These are phyloP conservation scores for Aricia artaxerxes DNA, from an alignment of 2,888 invertebrate genomes.

Conservation along the genomic window DNA sequence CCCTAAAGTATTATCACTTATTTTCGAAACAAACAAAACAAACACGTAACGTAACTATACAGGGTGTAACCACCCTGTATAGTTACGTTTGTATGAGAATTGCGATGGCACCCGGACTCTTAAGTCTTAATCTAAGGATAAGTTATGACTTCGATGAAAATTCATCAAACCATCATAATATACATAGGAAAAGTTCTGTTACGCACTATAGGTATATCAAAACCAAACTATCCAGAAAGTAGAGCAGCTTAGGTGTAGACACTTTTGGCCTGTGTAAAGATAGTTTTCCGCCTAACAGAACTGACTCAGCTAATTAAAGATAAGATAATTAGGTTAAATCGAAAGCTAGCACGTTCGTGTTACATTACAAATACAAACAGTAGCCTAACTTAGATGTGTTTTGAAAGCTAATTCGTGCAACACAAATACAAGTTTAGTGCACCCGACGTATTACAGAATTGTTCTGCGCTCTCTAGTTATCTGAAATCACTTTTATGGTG, in stretches of 20 bases:
- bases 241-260: neutral
- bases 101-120: too few species aligned
- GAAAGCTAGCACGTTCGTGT: conserved; percentile 7
- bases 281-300: neutral
- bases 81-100: too few species aligned
- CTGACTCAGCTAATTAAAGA: conserved; percentile 24
- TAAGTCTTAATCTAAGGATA: too few species aligned
- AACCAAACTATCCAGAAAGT: neutral
- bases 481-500: neutral
- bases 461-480: neutral
- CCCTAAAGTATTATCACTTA: too few species aligned
- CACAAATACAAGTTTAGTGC: neutral
- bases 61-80: too few species aligned
- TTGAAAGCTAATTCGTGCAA: neutral
- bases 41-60: too few species aligned
- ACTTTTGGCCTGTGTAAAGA: neutral
- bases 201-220: too few species aligned
- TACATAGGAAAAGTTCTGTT: too few species aligned
- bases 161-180: too few species aligned
- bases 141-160: too few species aligned
- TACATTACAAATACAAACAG: neutral
- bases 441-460: neutral
- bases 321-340: conserved; percentile 28
- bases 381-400: neutral
- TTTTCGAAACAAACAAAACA: too few species aligned